Evolutionary conservation across 2,113 vertebrate genomes (phyloP).

Genomic region (Cromileptes altivelis): DNA sequence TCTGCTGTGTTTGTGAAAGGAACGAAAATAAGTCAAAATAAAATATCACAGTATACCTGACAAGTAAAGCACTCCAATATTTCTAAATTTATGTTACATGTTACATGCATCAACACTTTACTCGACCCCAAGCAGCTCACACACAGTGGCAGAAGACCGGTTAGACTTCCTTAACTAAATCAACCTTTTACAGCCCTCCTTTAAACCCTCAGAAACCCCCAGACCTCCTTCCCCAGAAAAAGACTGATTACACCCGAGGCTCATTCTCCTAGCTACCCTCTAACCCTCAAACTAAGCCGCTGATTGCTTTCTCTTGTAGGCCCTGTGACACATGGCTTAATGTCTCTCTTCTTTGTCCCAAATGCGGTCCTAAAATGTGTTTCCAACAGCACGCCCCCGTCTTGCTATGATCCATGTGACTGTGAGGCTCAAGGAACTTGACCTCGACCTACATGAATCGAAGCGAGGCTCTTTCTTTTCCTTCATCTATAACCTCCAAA

Average conservation of each 20-base stretch:
- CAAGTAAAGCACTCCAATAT: neutral
- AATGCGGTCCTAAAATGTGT: conserved; percentile 9
- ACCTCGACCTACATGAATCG: neutral
- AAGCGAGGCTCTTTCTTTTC: neutral
- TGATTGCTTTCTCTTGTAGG: conserved; percentile 13
- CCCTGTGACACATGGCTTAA: conserved; percentile 3
- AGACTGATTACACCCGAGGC: neutral
- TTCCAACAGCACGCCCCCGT: neutral
- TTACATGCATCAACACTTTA: neutral
- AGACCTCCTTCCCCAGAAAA: neutral
- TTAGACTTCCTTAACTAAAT: neutral
- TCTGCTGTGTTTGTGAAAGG: neutral
- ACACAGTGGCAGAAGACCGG: neutral
- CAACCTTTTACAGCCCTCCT: neutral
- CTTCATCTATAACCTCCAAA: neutral
- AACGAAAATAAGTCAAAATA: neutral
- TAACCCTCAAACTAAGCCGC: conserved; percentile 2
- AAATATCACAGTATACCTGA: neutral
- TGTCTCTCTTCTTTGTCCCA: neutral
- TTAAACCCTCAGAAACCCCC: neutral
- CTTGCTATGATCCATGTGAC: conserved; percentile 6
- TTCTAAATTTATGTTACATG: neutral
- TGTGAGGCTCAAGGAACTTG: neutral
- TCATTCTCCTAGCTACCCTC: neutral
- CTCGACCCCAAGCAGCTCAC: neutral